phyloP scores from a whole-genome alignment of 2,888 invertebrate species.

The Drosophila mayaguana region DNA sequence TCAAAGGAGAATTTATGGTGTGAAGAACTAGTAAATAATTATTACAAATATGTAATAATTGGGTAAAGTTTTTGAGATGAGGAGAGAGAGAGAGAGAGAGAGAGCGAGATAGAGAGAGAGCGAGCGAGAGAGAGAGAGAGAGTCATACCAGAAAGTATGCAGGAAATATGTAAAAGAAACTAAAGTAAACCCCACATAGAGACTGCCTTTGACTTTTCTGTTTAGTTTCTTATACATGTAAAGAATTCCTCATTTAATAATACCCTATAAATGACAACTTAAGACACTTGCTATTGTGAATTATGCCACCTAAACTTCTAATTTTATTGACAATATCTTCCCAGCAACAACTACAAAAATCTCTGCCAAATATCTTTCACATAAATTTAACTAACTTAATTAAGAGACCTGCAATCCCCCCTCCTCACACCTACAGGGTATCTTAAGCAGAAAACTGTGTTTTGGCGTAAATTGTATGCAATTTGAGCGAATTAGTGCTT shows the following conservation, averaged over 20 bases:
- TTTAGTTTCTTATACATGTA: background rate
- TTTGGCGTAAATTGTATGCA: constrained; percentile 29
- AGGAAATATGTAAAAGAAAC: too few relatives aligned
- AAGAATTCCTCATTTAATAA: background rate
- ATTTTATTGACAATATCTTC: background rate
- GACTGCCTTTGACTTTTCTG: background rate
- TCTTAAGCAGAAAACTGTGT: background rate
- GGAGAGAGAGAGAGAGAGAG: too few relatives aligned
- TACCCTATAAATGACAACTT: background rate
- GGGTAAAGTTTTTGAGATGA: too few relatives aligned
- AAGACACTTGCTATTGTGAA: background rate
- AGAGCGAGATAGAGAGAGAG: too few relatives aligned
- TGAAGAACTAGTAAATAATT: background rate
- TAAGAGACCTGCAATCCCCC: background rate
- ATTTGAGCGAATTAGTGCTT: constrained; percentile 52
- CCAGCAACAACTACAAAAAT: background rate
- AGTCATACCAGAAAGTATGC: too few relatives aligned
- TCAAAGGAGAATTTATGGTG: too few relatives aligned
- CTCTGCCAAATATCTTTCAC: background rate
- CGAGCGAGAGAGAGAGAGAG: too few relatives aligned
- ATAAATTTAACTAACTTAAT: background rate
- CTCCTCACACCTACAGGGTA: constrained; percentile 7
- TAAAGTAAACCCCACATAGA: too few relatives aligned
- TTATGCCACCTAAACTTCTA: background rate
- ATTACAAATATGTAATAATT: background rate